Conservation (phyloP, 1,140 invertebrate species). For the Helicoverpa armigera region DNA sequence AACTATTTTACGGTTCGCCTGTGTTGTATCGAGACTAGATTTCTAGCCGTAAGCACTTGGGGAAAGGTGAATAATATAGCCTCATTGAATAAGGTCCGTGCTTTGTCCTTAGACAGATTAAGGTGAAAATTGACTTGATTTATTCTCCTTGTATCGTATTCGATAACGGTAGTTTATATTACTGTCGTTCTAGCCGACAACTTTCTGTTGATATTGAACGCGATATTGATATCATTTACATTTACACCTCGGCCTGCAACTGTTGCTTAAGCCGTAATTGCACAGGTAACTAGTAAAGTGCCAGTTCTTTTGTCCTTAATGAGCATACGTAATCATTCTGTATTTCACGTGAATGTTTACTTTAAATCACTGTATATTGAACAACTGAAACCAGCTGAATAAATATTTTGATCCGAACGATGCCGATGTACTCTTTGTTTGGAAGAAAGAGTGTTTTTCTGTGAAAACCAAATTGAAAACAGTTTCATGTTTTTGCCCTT, state of each 20-base stretch:
- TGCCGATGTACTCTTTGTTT: background rate
- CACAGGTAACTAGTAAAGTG: background rate
- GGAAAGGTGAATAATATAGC: conserved; percentile 57
- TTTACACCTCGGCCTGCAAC: conserved; percentile 19
- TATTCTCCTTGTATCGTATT: conserved; percentile 10
- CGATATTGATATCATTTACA: conserved; percentile 21
- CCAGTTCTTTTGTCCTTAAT: background rate
- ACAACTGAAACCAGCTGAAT: background rate
- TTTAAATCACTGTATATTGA: background rate
- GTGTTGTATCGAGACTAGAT: conserved; percentile 51
- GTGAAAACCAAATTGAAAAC: too few species aligned
- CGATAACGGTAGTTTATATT: conserved; percentile 40
- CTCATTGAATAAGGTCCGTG: conserved; percentile 53
- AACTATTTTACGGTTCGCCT: conserved; percentile 48
- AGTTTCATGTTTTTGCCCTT: too few species aligned
- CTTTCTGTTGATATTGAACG: conserved; percentile 28
- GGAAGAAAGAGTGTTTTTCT: background rate
- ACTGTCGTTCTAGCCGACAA: conserved; percentile 29
- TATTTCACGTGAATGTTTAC: background rate
- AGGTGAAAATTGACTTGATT: conserved; percentile 46
- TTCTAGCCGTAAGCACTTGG: conserved; percentile 54
- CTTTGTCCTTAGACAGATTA: conserved; percentile 46
- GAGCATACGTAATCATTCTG: background rate
- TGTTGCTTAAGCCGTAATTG: background rate
- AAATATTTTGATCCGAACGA: background rate